Base-by-base conservation (phyloP, 2,797 vertebrate genomes). In the Syndactyla subalaris region DNA sequence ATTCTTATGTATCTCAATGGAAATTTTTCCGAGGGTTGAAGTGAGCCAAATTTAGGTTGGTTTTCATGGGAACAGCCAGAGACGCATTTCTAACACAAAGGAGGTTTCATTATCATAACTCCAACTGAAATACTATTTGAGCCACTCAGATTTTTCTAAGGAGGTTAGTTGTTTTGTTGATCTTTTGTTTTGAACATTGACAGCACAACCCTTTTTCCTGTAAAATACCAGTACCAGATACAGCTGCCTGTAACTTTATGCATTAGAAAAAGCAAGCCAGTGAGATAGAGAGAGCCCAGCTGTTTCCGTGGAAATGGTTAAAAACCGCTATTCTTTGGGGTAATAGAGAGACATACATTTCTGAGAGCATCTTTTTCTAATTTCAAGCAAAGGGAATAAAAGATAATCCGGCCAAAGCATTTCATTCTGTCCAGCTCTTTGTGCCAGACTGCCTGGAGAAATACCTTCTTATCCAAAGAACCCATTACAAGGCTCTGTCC, bases 51-150 rank as follows among this genome's bases (percentile, higher is more conserved):
- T 85, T 71, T 93, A 92, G 76, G n/a, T 62, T 13, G 21, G 54
- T 92, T 93, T 94, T 93, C 70, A 86, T 58, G 62, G 79, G 72
- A 96, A 92, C n/a, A 89, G 68, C 59, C 24, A 27, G 54, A 89
- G 41, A 82, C 0, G 1, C 22, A 45, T 41, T 72, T 92, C 54
- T 77, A 82, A 76, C 65, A 79, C 57, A 89, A 92, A 76, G 55
- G 34, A 88, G 80, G 51, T 57, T 85, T 62, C 63, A 38, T 73
- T 82, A 73, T 36, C 65, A 57, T 63, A 86, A 59, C 39, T 73
- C 29, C 57, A 82, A 52, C 22, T 62, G 71, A 91, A 91, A 78
- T 36, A 73, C 57, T 89, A 61, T 68, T 77, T n/a, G 43, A 93
- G 49, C 43, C 61, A 30, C 65, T 72, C 45, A 52, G 67, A 36